Evolutionary conservation across 1,140 invertebrate species (phyloP).

Genomic region (Scylla paramamosain): DNA sequence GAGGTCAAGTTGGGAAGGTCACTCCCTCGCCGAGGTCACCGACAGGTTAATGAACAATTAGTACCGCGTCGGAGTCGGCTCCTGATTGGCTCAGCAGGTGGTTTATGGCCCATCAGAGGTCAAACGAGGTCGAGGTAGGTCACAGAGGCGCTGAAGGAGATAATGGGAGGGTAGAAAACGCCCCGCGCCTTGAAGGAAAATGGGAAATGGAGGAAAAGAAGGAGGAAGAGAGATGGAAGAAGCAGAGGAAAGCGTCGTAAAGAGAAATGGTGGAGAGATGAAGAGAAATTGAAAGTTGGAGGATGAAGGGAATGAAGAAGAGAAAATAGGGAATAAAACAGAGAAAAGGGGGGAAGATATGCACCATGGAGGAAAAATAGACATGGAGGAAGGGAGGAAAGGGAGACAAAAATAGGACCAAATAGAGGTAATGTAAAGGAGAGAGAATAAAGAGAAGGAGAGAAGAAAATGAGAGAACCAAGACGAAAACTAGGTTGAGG

Average conservation of each 20-base stretch:
- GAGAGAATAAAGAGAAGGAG: not conserved
- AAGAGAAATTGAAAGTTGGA: no score
- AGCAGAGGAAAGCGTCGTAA: not conserved
- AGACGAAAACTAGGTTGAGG: not conserved
- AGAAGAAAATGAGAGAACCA: not conserved
- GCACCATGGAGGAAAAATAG: no score
- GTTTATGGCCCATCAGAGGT: conserved; percentile 10
- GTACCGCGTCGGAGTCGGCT: not conserved
- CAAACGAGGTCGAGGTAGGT: not conserved
- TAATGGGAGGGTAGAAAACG: not conserved
- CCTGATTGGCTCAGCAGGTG: not conserved
- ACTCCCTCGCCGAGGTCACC: not conserved
- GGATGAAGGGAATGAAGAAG: no score
- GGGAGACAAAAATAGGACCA: not conserved
- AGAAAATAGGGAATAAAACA: no score
- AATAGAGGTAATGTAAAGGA: not conserved
- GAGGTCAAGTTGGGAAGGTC: not conserved
- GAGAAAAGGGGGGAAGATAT: no score
- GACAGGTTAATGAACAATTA: conserved; percentile 10
- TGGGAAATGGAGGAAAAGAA: not conserved
- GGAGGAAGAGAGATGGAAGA: not conserved
- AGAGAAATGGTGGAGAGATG: not conserved
- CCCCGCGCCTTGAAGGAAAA: not conserved
- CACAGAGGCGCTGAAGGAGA: not conserved
- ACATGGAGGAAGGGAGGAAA: no score